Percentiles rank a stretch among this genome's conserved stretches.
Evolutionary conservation across 2,888 invertebrate species (phyloP).

Genomic region (Sinelater perroti): DNA sequence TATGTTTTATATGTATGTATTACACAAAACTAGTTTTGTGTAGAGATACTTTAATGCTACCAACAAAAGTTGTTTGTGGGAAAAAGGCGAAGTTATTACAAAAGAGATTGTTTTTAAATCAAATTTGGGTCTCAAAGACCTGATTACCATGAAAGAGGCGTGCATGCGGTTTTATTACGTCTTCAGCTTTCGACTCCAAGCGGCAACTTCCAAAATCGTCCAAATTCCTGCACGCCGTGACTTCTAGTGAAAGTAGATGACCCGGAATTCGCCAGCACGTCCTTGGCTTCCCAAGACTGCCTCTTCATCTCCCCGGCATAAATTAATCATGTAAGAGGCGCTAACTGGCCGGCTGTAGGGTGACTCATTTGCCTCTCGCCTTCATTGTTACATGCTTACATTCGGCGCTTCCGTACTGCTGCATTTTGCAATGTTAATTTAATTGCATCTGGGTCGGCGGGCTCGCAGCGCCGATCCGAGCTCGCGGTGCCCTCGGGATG

Average conservation of each 20-base stretch:
- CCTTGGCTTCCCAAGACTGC: conserved; percentile 14
- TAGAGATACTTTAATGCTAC: too few relatives aligned
- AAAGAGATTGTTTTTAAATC: too few relatives aligned
- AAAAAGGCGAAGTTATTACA: too few relatives aligned
- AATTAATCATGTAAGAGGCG: conserved; percentile 6
- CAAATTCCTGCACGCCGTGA: conserved; percentile 1
- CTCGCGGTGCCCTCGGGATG: background rate
- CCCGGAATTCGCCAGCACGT: conserved; percentile 11
- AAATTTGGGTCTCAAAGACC: too few relatives aligned
- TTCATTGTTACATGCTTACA: background rate
- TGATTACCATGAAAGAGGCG: too few relatives aligned
- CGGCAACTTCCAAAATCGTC: background rate
- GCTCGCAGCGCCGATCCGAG: background rate
- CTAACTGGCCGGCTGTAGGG: conserved; percentile 1
- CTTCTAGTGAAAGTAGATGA: conserved; percentile 18
- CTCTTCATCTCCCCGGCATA: conserved; percentile 11
- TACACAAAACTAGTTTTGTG: too few relatives aligned
- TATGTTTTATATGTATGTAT: too few relatives aligned
- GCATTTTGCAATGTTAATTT: conserved; percentile 9
- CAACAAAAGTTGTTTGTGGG: too few relatives aligned
- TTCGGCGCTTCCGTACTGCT: background rate
- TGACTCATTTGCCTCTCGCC: conserved; percentile 4
- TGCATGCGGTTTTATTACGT: too few relatives aligned
- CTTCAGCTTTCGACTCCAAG: too few relatives aligned
- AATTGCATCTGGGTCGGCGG: background rate